These are phyloP conservation scores for Nomada fucata DNA, from an alignment of 2,888 invertebrate species.

Conservation along the genomic window DNA sequence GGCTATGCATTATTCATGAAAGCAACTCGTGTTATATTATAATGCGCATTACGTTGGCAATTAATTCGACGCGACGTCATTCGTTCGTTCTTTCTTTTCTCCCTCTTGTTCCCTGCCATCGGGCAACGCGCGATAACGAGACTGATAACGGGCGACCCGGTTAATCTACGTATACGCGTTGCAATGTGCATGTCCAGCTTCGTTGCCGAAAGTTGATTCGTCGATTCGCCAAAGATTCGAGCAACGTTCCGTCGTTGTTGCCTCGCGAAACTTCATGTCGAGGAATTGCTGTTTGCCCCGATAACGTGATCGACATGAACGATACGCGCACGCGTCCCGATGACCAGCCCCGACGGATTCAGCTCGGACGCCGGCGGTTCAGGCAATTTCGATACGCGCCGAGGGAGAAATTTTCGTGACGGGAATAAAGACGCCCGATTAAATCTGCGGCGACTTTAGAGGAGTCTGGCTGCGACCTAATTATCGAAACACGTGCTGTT, in stretches of 20 bases:
- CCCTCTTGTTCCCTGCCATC: background rate
- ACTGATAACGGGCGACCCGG: background rate
- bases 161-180: background rate
- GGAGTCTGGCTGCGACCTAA: background rate
- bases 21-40: conserved; percentile 80
- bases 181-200: no score
- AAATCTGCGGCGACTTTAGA: background rate
- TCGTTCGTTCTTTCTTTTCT: conserved; percentile 9
- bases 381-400: background rate
- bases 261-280: background rate
- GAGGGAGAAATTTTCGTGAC: background rate
- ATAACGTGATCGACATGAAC: background rate
- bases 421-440: background rate
- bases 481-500: conserved; percentile 8
- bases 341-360: no score
- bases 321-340: no score
- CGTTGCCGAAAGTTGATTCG: no score
- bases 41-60: conserved; percentile 55
- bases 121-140: conserved; percentile 20
- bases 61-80: conserved; percentile 55
- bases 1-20: conserved; percentile 83
- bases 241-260: background rate
- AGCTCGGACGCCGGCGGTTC: background rate
- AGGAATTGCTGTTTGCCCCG: background rate
- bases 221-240: no score